Conservation (phyloP, 2,888 invertebrate species). For the Metopia argyrocephala region DNA sequence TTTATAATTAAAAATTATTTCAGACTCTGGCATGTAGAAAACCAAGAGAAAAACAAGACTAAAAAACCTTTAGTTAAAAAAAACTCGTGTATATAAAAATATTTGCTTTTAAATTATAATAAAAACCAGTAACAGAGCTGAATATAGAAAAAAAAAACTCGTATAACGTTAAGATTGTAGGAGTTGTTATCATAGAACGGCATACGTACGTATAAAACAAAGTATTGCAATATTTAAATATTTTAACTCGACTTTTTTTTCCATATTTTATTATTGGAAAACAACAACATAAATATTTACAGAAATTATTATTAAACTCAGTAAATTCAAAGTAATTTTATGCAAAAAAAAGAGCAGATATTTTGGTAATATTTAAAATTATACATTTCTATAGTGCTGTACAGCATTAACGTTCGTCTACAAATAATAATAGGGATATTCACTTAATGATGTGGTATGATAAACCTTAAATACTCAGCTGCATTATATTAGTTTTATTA, state of each 20-base stretch:
- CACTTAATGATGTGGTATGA: no score
- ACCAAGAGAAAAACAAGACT: constrained; percentile 50
- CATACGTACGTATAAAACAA: no score
- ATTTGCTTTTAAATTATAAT: constrained; percentile 24
- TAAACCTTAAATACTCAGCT: no score
- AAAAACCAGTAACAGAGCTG: background rate
- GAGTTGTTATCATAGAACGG: background rate
- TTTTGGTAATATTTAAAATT: constrained; percentile 48
- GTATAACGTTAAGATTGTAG: constrained; percentile 4
- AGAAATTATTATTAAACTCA: constrained; percentile 54
- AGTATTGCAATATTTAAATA: constrained; percentile 18
- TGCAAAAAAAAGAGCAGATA: constrained; percentile 3
- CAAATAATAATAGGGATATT: constrained; percentile 6
- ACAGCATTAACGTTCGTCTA: background rate
- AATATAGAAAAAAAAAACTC: background rate
- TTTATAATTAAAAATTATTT: constrained; percentile 64
- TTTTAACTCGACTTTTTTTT: constrained; percentile 13
- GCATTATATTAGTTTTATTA: no score
- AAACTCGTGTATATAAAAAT: no score
- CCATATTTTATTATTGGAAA: constrained; percentile 12
- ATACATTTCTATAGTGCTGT: constrained; percentile 9
- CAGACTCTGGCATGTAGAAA: constrained; percentile 50
- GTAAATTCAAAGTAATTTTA: constrained; percentile 47
- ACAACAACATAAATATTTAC: constrained; percentile 43
- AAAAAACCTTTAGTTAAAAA: constrained; percentile 50